Evolutionary conservation across 2,888 invertebrate species (phyloP), one percentile per base, ranked within the genome.

Genomic region (Drosophila macrospina): DNA sequence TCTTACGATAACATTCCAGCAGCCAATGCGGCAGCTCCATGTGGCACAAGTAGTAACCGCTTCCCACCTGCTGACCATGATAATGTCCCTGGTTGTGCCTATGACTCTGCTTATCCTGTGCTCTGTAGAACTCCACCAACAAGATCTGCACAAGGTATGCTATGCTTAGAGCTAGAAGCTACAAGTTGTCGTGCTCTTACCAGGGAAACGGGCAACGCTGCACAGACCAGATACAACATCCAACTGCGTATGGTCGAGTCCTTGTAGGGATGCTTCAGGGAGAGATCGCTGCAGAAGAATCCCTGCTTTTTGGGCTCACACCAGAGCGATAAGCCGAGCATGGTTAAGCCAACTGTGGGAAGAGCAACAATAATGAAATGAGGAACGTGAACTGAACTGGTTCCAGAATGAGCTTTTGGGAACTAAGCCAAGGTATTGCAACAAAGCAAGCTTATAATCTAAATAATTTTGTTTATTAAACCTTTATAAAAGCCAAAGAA

Each of bases 231-330:
- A 92, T 97, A 97, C 42, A 97, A 93, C 93, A 95, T 95, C 88
- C 94, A 92, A 89, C 95, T 96, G 76, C 96, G 95, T 79, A 98
- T 95, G 0, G 97, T 97, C 1, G 97, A 97, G 0, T 95, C 94
- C 80, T 95, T 95, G 92, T 95, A 97, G 7, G 98, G 98, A 92
- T 98, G 97, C 86, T 94, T 94, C 50, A 99, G 94, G 26, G 97
- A 96, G 89, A 97, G 96, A 93, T 99, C 99, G 91, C 97, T 95
- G 93, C 99, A 99, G 93, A 97, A 98, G 93, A 98, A 98, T 26
- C 99, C 99, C 69, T 98, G 93, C 74, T 95, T 93, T 91, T 95
- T 96, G 0, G 97, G 96, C 54, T 93, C 92, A 20, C 95, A 96
- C 94, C 95, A 95, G 36, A 96, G 88, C 89, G 94, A 96, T 86